Conservation (phyloP, 2,888 invertebrate species). For the Aleiodes leptofemur region DNA sequence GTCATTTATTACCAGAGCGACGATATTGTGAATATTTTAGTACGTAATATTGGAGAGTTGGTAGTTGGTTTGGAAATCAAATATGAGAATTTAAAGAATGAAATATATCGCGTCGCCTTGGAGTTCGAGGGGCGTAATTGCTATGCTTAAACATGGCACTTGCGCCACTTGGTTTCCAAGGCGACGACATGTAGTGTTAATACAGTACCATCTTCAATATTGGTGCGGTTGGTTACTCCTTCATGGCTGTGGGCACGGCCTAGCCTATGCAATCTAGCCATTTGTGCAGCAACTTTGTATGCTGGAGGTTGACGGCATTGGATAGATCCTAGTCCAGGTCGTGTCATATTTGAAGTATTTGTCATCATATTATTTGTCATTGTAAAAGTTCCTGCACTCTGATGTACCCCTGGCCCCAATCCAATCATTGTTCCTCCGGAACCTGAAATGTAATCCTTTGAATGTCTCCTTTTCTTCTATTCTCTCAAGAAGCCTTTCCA, state of each 20-base stretch:
- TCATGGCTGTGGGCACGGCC: slow-evolving; percentile 92
- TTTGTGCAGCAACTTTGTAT: slow-evolving; percentile 90
- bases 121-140: too few relatives aligned
- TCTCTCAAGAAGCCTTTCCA: slow-evolving; percentile 43
- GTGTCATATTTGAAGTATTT: slow-evolving; percentile 59
- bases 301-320: slow-evolving; percentile 84
- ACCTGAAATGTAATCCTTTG: slow-evolving; percentile 72
- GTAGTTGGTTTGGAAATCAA: not conserved
- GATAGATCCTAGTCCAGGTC: slow-evolving; percentile 61
- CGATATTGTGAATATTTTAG: too few relatives aligned
- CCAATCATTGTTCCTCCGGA: slow-evolving; percentile 64
- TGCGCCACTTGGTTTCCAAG: too few relatives aligned
- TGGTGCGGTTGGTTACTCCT: slow-evolving; percentile 86
- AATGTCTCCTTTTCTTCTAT: slow-evolving; percentile 67
- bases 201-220: slow-evolving; percentile 79
- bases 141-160: too few relatives aligned
- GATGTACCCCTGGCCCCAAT: slow-evolving; percentile 64
- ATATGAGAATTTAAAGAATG: slow-evolving; percentile 32
- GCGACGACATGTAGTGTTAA: slow-evolving; percentile 40
- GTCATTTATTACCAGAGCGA: too few relatives aligned
- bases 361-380: slow-evolving; percentile 59
- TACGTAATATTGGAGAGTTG: too few relatives aligned
- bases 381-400: slow-evolving; percentile 60
- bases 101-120: slow-evolving; percentile 23
- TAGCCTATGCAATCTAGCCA: slow-evolving; percentile 88